These are phyloP conservation scores for Sarcophaga carnaria DNA, from an alignment of 2,888 invertebrate species.

Conservation along the genomic window DNA sequence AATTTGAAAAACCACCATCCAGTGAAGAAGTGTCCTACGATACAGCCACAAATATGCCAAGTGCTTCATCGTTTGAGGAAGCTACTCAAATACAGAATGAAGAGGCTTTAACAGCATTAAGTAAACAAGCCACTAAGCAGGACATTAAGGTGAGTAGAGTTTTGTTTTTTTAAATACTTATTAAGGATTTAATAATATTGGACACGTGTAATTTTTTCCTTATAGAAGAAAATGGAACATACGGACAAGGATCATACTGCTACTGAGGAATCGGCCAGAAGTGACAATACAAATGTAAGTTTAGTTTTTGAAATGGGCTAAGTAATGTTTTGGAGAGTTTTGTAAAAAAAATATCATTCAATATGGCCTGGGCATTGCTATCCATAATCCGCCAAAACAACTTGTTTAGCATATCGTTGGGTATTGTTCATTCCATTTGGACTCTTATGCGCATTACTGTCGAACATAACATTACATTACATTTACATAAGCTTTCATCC, in stretches of 20 bases:
- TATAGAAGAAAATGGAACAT: constrained; percentile 69
- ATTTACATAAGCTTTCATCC: constrained; percentile 14
- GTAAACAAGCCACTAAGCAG: constrained; percentile 74
- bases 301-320: background rate
- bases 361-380: too few species aligned
- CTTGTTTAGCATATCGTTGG: too few species aligned
- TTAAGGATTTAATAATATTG: background rate
- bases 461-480: background rate
- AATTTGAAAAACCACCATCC: constrained; percentile 72
- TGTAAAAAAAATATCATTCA: background rate
- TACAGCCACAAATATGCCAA: constrained; percentile 74
- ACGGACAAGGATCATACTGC: constrained; percentile 58
- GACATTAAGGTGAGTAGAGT: constrained; percentile 51
- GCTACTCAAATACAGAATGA: constrained; percentile 79
- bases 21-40: constrained; percentile 70
- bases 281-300: constrained; percentile 78
- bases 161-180: background rate
- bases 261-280: constrained; percentile 69
- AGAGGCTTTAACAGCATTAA: constrained; percentile 75
- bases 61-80: constrained; percentile 80
- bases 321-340: background rate
- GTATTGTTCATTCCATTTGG: too few species aligned
- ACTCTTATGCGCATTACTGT: too few species aligned
- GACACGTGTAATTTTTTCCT: background rate
- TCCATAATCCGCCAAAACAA: too few species aligned